phyloP scores from a whole-genome alignment of 2,888 invertebrate species.

The Plebejus argus region DNA sequence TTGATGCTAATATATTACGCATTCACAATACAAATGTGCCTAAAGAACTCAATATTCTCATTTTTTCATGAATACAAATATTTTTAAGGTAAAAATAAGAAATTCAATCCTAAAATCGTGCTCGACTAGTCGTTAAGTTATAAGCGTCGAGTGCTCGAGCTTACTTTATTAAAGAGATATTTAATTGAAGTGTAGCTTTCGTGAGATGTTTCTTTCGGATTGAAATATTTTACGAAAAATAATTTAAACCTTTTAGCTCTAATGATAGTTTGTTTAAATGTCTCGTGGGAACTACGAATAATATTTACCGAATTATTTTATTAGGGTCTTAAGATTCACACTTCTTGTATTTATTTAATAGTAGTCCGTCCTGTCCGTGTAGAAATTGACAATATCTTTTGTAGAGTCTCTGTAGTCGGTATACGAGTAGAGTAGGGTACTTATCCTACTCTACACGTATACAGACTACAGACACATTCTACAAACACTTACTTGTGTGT shows the following conservation, averaged over 20 bases:
- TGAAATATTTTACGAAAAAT: constrained; percentile 22
- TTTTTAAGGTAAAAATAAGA: constrained; percentile 2
- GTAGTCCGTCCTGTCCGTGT: neutral
- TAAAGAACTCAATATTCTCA: neutral
- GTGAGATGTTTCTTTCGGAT: constrained; percentile 20
- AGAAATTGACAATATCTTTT: too few relatives aligned
- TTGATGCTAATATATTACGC: neutral
- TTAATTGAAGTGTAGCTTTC: constrained; percentile 29
- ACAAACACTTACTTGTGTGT: too few relatives aligned
- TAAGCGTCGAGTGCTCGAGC: constrained; percentile 10
- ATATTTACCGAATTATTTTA: constrained; percentile 6
- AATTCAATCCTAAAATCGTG: constrained; percentile 8
- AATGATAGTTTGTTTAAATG: constrained; percentile 2
- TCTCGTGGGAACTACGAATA: neutral
- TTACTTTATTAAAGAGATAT: constrained; percentile 30
- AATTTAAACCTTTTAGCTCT: neutral
- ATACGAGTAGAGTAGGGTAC: too few relatives aligned
- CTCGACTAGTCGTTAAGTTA: constrained; percentile 23
- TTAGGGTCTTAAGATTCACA: neutral
- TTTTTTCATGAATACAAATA: constrained; percentile 16
- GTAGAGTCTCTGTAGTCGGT: too few relatives aligned
- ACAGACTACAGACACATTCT: too few relatives aligned
- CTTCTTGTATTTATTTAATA: neutral
- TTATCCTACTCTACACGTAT: too few relatives aligned
- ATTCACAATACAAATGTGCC: neutral